Conservation (phyloP, 2,113 vertebrate genomes). For the Pantherophis guttatus region DNA sequence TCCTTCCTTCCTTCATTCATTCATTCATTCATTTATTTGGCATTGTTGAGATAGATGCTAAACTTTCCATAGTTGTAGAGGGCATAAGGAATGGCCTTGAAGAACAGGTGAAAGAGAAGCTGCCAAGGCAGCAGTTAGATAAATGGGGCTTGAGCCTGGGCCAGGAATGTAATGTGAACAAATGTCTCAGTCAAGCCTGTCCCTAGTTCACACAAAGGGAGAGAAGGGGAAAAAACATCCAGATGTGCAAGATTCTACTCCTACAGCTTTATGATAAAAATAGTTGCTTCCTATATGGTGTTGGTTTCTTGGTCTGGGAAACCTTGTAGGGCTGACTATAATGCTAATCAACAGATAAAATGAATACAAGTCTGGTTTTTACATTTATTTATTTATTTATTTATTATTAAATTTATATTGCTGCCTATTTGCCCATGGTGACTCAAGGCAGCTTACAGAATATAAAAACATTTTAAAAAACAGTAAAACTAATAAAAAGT, state of each 20-base stretch:
- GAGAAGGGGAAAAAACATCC: background rate
- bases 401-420: too few relatives aligned
- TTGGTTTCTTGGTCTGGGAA: background rate
- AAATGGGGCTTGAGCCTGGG: background rate
- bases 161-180: background rate
- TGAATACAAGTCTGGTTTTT: background rate
- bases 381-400: background rate
- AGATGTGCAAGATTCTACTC: background rate
- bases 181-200: background rate
- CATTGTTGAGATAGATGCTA: background rate
- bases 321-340: background rate
- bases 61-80: background rate
- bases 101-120: background rate
- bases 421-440: too few relatives aligned
- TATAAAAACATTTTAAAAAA: too few relatives aligned
- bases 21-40: background rate
- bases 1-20: background rate
- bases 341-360: background rate
- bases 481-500: too few relatives aligned
- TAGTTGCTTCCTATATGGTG: background rate
- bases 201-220: background rate
- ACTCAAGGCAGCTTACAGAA: too few relatives aligned
- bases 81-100: background rate
- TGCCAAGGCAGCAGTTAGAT: background rate
- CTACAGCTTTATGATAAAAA: background rate